Percentiles rank a stretch among this genome's conserved stretches.
phyloP scores from a whole-genome alignment of 2,797 vertebrate genomes.

The Prunella strophiata region DNA sequence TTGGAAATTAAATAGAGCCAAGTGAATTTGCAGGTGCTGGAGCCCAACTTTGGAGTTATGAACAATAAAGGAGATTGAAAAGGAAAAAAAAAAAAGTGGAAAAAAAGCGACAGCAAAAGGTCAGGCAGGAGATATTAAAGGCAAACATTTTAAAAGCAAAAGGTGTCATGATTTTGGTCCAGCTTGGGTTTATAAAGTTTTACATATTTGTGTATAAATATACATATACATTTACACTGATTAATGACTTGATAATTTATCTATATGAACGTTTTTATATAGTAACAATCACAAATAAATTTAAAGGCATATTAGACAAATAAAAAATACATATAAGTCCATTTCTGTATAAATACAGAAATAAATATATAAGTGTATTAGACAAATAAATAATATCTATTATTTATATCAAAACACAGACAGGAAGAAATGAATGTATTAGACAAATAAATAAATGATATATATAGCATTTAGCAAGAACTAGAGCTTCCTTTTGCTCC shows the following conservation, averaged over 20 bases:
- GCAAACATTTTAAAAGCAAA: constrained; percentile 37
- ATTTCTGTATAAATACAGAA: neutral
- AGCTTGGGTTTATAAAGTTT: neutral
- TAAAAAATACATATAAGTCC: neutral
- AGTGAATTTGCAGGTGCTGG: neutral
- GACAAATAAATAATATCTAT: too few relatives aligned
- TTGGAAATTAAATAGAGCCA: neutral
- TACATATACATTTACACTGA: neutral
- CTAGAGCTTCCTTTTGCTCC: neutral
- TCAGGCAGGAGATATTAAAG: constrained; percentile 58
- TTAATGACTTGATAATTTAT: accelerated
- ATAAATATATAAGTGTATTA: neutral
- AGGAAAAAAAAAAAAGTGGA: neutral
- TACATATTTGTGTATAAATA: neutral
- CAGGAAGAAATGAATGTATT: neutral
- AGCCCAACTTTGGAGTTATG: constrained; percentile 31
- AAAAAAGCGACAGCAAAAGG: constrained; percentile 6
- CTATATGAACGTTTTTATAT: neutral
- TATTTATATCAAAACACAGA: neutral
- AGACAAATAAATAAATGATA: neutral
- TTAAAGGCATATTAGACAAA: neutral
- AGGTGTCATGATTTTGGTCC: neutral
- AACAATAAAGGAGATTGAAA: constrained; percentile 40
- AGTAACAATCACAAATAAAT: neutral
- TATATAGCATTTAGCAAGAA: neutral